Evolutionary conservation across 1,140 invertebrate genomes (phyloP).

Genomic region (Galleria mellonella): DNA sequence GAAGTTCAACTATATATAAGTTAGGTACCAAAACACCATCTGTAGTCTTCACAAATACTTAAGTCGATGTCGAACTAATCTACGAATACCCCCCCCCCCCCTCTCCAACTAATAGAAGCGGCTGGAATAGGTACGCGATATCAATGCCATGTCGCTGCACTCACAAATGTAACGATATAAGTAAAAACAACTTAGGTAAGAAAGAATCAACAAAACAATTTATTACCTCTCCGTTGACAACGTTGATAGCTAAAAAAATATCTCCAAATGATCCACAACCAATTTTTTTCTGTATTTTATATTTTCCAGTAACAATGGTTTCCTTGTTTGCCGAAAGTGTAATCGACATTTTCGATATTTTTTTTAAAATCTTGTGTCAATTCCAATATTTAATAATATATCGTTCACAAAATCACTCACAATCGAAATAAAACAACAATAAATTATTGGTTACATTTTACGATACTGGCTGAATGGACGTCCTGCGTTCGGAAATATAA

Average conservation of each 20-base stretch:
- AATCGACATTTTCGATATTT: slow-evolving; percentile 2
- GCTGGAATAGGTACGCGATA: slow-evolving; percentile 3
- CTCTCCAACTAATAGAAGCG: background rate
- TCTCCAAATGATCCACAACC: slow-evolving; percentile 98
- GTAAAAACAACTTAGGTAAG: too few species aligned
- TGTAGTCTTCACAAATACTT: slow-evolving; percentile 10
- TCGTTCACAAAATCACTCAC: slow-evolving; percentile 28
- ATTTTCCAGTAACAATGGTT: slow-evolving; percentile 86
- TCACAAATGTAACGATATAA: too few species aligned
- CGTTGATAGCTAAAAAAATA: slow-evolving; percentile 97
- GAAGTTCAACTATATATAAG: too few species aligned
- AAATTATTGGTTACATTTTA: slow-evolving; percentile 40
- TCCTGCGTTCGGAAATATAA: slow-evolving; percentile 19
- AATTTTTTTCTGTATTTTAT: slow-evolving; percentile 96
- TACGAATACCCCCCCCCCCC: slow-evolving; percentile 13
- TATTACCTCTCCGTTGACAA: slow-evolving; percentile 93
- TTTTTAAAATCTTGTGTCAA: slow-evolving; percentile 3
- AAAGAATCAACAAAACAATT: too few species aligned
- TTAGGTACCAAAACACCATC: too few species aligned
- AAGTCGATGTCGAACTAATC: slow-evolving; percentile 20
- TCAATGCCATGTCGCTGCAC: slow-evolving; percentile 7
- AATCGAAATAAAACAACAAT: slow-evolving; percentile 30
- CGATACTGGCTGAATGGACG: slow-evolving; percentile 29
- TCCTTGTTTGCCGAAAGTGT: slow-evolving; percentile 24
- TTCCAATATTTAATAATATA: slow-evolving; percentile 12